Base-by-base conservation (phyloP, 2,113 vertebrate species). In the Pteropus alecto region DNA sequence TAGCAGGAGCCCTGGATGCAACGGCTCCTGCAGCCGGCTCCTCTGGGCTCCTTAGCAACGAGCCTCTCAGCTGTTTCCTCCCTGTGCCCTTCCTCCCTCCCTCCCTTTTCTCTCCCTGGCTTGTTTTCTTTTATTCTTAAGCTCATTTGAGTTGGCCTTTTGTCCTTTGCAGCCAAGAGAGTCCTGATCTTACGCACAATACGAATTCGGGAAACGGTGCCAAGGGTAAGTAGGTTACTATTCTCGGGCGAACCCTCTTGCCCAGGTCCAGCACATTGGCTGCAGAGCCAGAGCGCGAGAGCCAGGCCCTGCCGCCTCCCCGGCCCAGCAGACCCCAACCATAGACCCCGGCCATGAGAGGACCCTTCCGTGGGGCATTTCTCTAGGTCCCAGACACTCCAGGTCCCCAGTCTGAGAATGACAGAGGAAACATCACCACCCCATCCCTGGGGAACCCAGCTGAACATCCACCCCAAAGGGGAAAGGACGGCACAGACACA, bases 401-500 rank as follows among this genome's bases (percentile, higher is more conserved):
- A 54, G 22, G 21, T 38, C 46, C 30, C 7, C 22, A 58, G 46
- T 76, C 82, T 33, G 48, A 41, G 33, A 13, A 18, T 7, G 8
- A 46, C 15, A 6, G 48, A 63, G n/a, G 15, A 46, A 3, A 18
- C 16, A 22, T 21, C 38, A 14, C 21, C 38, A 9, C 16, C 28
- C 38, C 24, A 0, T 1, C 43, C 54, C 16, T 0, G 1, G 58
- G 63, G 26, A 30, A 60, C 9, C 43, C 79, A 26, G 41, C n/a
- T n/a, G 10, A 6, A 56, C 74, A 58, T 85, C 74, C 15, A 19
- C 5, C 33, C 46, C 8, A 2, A 3, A 7, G 10, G 22, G 19
- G 74, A 97, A 95, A 96, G 87, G 97, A 95, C n/a, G 76, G 94
- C 71, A 91, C 46, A 94, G 83, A 97, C 96, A 95, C 68, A 79